These are phyloP conservation scores for Chloromyia formosa DNA, from an alignment of 2,888 invertebrate genomes.

Conservation along the genomic window DNA sequence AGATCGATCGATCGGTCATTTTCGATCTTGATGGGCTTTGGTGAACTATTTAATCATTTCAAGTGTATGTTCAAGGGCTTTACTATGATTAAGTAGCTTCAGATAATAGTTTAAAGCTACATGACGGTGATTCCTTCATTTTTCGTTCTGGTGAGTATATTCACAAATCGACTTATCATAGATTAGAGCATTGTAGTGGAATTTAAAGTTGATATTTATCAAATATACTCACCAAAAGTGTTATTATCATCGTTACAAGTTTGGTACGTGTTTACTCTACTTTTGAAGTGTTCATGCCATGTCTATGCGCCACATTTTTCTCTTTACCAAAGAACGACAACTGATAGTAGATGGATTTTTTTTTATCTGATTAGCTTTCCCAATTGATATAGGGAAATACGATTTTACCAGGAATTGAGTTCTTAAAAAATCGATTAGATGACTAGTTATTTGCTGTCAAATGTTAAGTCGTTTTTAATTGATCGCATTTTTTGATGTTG, in stretches of 20 bases:
- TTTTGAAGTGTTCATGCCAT: too few relatives aligned
- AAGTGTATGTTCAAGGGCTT: constrained; percentile 27
- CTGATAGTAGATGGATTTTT: neutral
- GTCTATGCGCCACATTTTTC: too few relatives aligned
- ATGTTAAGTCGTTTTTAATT: neutral
- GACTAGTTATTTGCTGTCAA: constrained; percentile 1
- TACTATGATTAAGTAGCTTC: constrained; percentile 38
- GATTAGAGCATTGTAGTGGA: constrained; percentile 25
- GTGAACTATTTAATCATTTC: constrained; percentile 39
- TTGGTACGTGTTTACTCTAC: constrained; percentile 11
- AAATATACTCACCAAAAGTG: neutral
- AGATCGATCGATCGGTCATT: constrained; percentile 39
- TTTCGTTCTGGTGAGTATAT: too few relatives aligned
- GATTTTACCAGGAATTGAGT: neutral
- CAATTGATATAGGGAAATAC: too few relatives aligned
- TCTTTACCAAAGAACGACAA: too few relatives aligned
- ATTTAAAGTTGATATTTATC: constrained; percentile 17
- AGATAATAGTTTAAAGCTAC: constrained; percentile 17
- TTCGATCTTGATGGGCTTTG: constrained; percentile 13
- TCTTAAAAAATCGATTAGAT: constrained; percentile 11
- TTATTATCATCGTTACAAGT: neutral
- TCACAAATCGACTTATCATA: neutral
- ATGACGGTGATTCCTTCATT: neutral
- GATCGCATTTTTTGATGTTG: neutral
- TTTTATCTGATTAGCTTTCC: neutral